These are phyloP conservation scores for Agonopterix subpropinquella DNA, from an alignment of 2,888 invertebrate species.

Conservation along the genomic window DNA sequence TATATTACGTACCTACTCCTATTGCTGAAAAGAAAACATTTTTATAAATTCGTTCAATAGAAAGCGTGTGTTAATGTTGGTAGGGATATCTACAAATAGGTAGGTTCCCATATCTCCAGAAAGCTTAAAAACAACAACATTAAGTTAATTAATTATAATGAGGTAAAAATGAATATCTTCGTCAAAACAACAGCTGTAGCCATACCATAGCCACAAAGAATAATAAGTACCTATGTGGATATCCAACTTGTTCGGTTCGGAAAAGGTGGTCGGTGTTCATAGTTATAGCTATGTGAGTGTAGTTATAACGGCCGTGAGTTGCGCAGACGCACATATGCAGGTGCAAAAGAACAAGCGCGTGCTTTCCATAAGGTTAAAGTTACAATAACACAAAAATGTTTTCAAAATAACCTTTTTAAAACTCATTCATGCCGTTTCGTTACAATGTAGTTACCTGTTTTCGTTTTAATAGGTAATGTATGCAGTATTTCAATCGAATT, in stretches of 20 bases:
- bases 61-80: too few relatives aligned
- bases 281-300: neutral
- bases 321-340: constrained; percentile 7
- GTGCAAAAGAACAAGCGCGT: constrained; percentile 9
- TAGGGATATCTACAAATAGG: too few relatives aligned
- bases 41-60: too few relatives aligned
- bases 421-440: too few relatives aligned
- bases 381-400: constrained; percentile 8
- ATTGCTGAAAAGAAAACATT: too few relatives aligned
- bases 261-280: neutral
- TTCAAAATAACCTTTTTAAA: neutral
- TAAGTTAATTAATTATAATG: too few relatives aligned
- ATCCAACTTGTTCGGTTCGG: neutral
- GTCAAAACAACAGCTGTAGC: constrained; percentile 2
- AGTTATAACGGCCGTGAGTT: neutral
- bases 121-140: too few relatives aligned
- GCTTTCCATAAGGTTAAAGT: neutral
- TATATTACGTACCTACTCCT: too few relatives aligned
- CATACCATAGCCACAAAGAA: neutral
- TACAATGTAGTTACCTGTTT: too few relatives aligned
- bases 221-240: neutral
- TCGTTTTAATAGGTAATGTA: too few relatives aligned
- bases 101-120: too few relatives aligned
- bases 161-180: neutral
- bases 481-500: too few relatives aligned